Conservation (phyloP, 2,113 vertebrate species). For the Elaphurus davidianus region DNA sequence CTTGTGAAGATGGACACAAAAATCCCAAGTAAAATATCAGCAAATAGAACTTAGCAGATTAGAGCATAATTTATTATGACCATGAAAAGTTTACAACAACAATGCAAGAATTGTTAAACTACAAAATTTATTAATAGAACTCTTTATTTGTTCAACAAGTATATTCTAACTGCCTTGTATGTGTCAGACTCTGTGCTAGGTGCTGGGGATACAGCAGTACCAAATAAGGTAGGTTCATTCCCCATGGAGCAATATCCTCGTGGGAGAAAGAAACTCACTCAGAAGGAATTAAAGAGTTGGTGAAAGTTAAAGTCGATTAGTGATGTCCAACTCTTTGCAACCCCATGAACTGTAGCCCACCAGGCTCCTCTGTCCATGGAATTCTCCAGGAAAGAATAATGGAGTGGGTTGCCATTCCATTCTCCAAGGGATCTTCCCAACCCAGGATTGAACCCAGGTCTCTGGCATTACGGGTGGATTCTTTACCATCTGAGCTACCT, state of each 20-base stretch:
- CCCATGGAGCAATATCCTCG: neutral
- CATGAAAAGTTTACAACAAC: neutral
- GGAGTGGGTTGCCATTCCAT: neutral
- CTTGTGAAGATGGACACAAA: conserved; percentile 10
- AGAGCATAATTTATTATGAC: neutral
- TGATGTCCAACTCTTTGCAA: neutral
- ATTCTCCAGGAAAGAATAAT: neutral
- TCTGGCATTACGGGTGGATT: rapidly evolving
- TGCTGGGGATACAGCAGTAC: neutral
- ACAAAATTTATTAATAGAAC: neutral
- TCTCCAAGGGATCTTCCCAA: neutral
- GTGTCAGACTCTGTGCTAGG: neutral
- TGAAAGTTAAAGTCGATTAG: neutral
- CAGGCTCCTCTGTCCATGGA: neutral
- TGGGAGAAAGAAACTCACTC: neutral
- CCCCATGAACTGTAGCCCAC: neutral
- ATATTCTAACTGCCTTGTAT: neutral
- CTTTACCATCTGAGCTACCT: neutral
- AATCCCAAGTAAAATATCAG: conserved; percentile 1
- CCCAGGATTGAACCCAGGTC: neutral
- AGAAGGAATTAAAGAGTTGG: neutral
- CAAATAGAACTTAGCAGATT: neutral
- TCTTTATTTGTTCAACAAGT: neutral
- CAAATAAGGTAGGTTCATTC: neutral
- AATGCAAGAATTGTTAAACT: neutral